Evolutionary conservation across 2,797 vertebrate species (phyloP), one percentile per base, ranked within the genome.

Genomic region (Parambassis ranga): DNA sequence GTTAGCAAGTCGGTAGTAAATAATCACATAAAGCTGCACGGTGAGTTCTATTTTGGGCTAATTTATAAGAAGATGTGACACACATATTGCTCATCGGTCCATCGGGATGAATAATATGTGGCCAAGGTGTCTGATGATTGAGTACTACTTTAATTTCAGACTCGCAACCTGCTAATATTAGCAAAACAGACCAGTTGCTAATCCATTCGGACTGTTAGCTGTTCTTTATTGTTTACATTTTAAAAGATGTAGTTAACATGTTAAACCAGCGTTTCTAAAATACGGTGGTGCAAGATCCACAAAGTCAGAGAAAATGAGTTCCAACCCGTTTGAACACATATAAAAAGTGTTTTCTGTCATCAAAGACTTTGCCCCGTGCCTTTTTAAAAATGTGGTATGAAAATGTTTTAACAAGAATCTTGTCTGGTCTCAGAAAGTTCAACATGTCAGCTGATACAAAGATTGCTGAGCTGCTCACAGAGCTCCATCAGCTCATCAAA

Each of bases 401-500:
- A n/a, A n/a, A n/a, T n/a, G n/a, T 1, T 19, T 5, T 7, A 18
- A 46, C 30, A 2, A 6, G 15, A 30, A 7, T n/a, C n/a, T n/a
- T n/a, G n/a, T n/a, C n/a, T n/a, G n/a, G n/a, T n/a, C 15, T 18
- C 15, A 18, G 24, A 44, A 42, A 42, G 28, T 18, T 46, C 6
- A 89, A 91, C 4, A 95, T 96, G 65, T 95, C 95, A 2, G 93
- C 95, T 1, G 96, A 97, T 22, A 95, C 95, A 2, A 94, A 94
- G 68, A 96, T 97, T 2, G 94, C 94, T 0, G 95, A 96, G 77
- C 89, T 95, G 47, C 91, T 96, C 14, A 94, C 91, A 1, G 95
- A 97, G 67, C 92, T 97, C 3, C 95, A 97, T 49, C 95, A 95
- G 72, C 93, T 96, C 59, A 96, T 97, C 86, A 96, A 95, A 61